Percentiles rank a stretch among this genome's conserved stretches.
Conservation (phyloP, 35 echinoderm and acorn worm species). For the Holothuria glaberrima region DNA sequence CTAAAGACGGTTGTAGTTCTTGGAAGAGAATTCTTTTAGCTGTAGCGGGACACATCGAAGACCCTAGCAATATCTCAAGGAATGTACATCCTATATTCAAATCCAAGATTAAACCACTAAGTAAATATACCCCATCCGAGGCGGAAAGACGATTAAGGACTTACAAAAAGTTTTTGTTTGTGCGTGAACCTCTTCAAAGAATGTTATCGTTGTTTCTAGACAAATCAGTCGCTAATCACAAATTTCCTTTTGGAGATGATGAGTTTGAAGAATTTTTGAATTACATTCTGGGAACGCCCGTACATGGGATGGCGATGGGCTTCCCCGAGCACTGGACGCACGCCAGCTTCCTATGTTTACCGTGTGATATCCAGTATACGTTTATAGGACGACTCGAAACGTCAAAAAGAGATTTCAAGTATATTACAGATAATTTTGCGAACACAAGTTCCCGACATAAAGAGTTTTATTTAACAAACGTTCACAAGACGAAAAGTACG, state of each 20-base stretch:
- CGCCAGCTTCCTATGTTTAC: background rate
- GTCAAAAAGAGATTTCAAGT: background rate
- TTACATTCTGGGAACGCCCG: background rate
- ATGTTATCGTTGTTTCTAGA: slow-evolving; percentile 25
- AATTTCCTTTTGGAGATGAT: background rate
- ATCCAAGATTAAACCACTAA: background rate
- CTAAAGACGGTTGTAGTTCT: background rate
- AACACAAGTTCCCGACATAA: background rate
- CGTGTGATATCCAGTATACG: background rate
- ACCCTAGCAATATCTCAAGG: background rate
- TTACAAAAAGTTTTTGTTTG: slow-evolving; percentile 28
- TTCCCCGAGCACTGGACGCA: background rate
- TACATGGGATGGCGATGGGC: background rate
- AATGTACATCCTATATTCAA: slow-evolving; percentile 1
- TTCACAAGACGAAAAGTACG: background rate
- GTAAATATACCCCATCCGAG: background rate
- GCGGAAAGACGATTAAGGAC: background rate
- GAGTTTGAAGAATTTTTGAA: slow-evolving; percentile 1
- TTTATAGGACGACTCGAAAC: slow-evolving; percentile 17
- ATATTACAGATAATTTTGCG: background rate
- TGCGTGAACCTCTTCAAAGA: background rate
- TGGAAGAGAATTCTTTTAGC: slow-evolving; percentile 9
- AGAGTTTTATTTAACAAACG: background rate
- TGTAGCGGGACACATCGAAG: background rate
- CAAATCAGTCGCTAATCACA: background rate